Conservation (phyloP, 2,113 vertebrate species). For the Carlito syrichta region DNA sequence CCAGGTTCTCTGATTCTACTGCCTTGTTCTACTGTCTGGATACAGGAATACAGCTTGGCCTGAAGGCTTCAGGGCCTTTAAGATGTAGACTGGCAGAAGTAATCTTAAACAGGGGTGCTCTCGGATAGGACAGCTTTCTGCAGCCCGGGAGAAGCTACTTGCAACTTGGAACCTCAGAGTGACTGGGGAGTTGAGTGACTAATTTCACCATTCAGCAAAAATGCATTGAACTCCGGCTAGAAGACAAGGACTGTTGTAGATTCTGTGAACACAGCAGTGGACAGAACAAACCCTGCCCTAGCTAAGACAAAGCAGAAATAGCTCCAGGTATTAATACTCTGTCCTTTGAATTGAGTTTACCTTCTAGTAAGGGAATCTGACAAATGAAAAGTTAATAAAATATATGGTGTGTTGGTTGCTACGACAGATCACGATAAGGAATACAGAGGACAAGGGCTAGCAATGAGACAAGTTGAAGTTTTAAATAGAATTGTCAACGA, state of each 20-base stretch:
- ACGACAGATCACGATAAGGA: not conserved
- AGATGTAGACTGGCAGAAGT: not conserved
- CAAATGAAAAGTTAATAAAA: not conserved
- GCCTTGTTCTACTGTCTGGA: not conserved
- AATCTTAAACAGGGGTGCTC: rapidly evolving
- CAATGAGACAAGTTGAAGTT: not conserved
- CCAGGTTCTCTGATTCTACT: not conserved
- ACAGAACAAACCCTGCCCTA: not conserved
- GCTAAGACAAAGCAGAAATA: too few species aligned
- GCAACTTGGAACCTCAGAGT: not conserved
- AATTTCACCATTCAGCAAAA: not conserved
- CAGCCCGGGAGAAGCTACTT: not conserved
- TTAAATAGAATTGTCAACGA: not conserved
- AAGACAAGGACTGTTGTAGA: not conserved
- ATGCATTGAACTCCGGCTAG: rapidly evolving
- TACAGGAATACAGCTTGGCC: not conserved
- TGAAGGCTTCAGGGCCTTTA: not conserved
- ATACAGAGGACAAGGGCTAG: not conserved
- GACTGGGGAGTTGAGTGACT: not conserved
- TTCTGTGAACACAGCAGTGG: too few species aligned
- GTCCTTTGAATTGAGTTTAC: too few species aligned
- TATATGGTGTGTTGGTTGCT: not conserved
- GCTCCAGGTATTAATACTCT: too few species aligned
- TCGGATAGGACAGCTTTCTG: not conserved
- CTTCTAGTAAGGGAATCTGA: not conserved